Evolutionary conservation across 2,888 invertebrate genomes (phyloP).

Genomic region (Melieria crassipennis): DNA sequence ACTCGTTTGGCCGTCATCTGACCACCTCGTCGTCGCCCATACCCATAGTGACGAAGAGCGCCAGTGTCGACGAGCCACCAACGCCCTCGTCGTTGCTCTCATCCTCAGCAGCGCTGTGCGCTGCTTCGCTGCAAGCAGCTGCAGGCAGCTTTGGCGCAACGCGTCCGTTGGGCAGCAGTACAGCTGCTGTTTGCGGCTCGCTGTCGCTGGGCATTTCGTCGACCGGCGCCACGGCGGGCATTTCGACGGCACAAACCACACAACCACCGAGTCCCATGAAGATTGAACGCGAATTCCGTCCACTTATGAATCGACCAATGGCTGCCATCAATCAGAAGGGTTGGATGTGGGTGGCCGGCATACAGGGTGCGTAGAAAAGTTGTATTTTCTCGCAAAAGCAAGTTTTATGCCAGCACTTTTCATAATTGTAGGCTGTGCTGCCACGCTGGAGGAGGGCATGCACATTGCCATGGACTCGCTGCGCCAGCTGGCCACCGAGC

Average conservation of each 20-base stretch:
- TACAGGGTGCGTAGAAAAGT: conserved; percentile 68
- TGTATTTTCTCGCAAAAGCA: not conserved
- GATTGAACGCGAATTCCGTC: conserved; percentile 70
- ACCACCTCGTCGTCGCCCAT: conserved; percentile 62
- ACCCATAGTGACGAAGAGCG: conserved; percentile 65
- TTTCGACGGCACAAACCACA: conserved; percentile 42
- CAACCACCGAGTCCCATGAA: conserved; percentile 66
- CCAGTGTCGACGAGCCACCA: conserved; percentile 64
- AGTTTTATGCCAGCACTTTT: not conserved
- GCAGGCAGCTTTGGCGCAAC: conserved; percentile 49
- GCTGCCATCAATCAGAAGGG: conserved; percentile 77
- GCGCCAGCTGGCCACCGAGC: conserved; percentile 66
- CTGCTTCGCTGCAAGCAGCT: conserved; percentile 47
- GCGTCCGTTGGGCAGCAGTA: conserved; percentile 56
- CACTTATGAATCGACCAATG: conserved; percentile 71
- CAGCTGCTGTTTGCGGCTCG: conserved; percentile 61
- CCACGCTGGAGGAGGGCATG: conserved; percentile 74
- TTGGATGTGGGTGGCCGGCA: conserved; percentile 86
- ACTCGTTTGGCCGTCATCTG: conserved; percentile 63
- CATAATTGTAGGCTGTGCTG: conserved; percentile 68
- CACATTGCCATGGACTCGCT: conserved; percentile 79
- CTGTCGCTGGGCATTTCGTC: conserved; percentile 62
- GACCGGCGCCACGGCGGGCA: conserved; percentile 51
- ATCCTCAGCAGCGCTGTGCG: conserved; percentile 45
- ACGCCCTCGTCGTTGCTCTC: conserved; percentile 51